phyloP scores from a whole-genome alignment of 1,140 invertebrate species.

The Tyrophagus putrescentiae region DNA sequence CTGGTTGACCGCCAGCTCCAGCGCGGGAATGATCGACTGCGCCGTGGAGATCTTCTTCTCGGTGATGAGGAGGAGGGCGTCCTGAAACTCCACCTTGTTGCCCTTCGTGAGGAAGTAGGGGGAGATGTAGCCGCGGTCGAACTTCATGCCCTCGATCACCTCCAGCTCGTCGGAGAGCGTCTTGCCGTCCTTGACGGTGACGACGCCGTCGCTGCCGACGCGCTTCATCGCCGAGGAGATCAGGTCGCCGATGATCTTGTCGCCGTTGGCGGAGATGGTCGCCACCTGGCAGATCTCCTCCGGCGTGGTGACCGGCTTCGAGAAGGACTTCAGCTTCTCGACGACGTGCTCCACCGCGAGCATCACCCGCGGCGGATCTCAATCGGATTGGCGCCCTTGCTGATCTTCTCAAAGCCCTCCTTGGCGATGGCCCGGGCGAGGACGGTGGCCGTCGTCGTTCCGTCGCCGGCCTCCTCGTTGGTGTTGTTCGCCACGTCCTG shows the following conservation, averaged over 20 bases:
- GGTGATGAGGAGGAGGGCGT: constrained; percentile 79
- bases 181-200: constrained; percentile 99
- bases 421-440: constrained; percentile 94
- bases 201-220: constrained; percentile 90
- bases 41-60: constrained; percentile 98
- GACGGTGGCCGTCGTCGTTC: constrained; percentile 96
- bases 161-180: constrained; percentile 92
- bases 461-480: constrained; percentile 99
- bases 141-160: constrained; percentile 98
- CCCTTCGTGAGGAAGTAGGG: constrained; percentile 96
- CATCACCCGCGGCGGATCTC: constrained; percentile 96
- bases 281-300: constrained; percentile 99
- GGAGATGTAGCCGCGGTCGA: constrained; percentile 98
- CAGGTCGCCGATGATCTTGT: constrained; percentile 71
- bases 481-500: constrained; percentile 99
- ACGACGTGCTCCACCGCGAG: constrained; percentile 83
- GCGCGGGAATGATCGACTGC: constrained; percentile 90
- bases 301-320: constrained; percentile 86
- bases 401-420: constrained; percentile 97
- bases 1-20: constrained; percentile 87
- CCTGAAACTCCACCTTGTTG: constrained; percentile 96
- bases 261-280: constrained; percentile 98
- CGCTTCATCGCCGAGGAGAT: constrained; percentile 99
- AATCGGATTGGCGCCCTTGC: constrained; percentile 94
- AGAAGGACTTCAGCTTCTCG: constrained; percentile 71